Conservation (phyloP, 1,140 invertebrate species). For the Laodelphax striatellus region DNA sequence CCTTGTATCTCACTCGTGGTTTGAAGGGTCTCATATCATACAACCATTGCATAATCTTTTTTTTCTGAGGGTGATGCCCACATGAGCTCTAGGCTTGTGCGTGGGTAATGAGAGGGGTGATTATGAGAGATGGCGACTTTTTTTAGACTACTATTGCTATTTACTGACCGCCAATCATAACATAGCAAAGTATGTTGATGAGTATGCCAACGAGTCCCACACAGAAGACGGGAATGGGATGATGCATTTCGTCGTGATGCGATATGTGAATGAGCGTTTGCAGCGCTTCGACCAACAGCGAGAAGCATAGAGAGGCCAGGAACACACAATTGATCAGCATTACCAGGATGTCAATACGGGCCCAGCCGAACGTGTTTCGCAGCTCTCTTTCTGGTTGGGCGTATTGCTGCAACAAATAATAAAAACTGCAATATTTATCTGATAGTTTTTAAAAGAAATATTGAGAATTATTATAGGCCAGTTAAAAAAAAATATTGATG, state of each 20-base stretch:
- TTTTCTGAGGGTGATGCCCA: too few relatives aligned
- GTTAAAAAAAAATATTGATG: too few relatives aligned
- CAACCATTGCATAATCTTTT: too few relatives aligned
- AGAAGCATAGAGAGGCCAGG: constrained; percentile 70
- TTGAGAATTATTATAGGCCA: too few relatives aligned
- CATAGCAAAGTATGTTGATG: constrained; percentile 56
- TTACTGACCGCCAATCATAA: constrained; percentile 54
- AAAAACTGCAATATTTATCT: too few relatives aligned
- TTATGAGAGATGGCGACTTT: too few relatives aligned
- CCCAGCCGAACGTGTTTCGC: constrained; percentile 86
- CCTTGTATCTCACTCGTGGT: too few relatives aligned
- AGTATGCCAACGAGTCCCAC: constrained; percentile 53
- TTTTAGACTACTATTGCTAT: too few relatives aligned
- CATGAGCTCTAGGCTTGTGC: too few relatives aligned
- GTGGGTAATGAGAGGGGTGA: too few relatives aligned
- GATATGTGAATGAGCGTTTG: constrained; percentile 67
- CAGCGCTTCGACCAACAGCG: constrained; percentile 64
- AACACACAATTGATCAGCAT: constrained; percentile 74
- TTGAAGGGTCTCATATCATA: too few relatives aligned
- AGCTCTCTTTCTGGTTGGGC: constrained; percentile 43
- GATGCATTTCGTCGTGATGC: constrained; percentile 61
- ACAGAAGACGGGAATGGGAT: constrained; percentile 42
- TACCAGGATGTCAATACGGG: constrained; percentile 71
- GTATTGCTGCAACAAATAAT: not conserved
- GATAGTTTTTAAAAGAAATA: too few relatives aligned